Evolutionary conservation across 2,797 vertebrate genomes (phyloP).

Genomic region (Lithobates pipiens): DNA sequence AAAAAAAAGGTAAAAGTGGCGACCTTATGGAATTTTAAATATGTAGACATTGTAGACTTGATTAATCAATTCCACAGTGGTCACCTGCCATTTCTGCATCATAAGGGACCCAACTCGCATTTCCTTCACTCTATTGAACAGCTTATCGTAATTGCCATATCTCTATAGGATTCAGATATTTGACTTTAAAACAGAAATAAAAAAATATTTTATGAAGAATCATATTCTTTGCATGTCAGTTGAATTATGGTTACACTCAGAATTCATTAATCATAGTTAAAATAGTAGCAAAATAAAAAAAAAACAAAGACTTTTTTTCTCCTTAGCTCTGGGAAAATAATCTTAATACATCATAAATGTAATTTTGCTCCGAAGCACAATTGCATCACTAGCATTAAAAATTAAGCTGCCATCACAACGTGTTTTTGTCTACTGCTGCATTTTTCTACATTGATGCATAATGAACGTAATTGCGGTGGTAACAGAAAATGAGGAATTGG

Average conservation of each 20-base stretch:
- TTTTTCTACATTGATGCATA: constrained; percentile 47
- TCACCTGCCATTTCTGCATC: constrained; percentile 24
- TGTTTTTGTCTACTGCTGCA: constrained; percentile 47
- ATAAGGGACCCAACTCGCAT: neutral
- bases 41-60: constrained; percentile 44
- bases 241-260: constrained; percentile 8
- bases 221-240: constrained; percentile 24
- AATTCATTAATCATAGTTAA: constrained; percentile 47
- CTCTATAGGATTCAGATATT: constrained; percentile 35
- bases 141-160: constrained; percentile 21
- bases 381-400: constrained; percentile 57
- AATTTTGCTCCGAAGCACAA: constrained; percentile 45
- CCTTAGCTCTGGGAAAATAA: constrained; percentile 25
- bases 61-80: constrained; percentile 44
- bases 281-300: constrained; percentile 28
- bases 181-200: constrained; percentile 39
- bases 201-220: constrained; percentile 41
- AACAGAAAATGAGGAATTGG: constrained; percentile 41
- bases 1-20: constrained; percentile 27
- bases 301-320: constrained; percentile 19
- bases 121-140: constrained; percentile 2
- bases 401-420: constrained; percentile 53
- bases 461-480: constrained; percentile 54
- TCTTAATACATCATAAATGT: constrained; percentile 48
- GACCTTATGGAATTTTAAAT: constrained; percentile 40